Base-by-base conservation (phyloP, 2,888 invertebrate genomes). In the Glyphotaelius pellucidus region DNA sequence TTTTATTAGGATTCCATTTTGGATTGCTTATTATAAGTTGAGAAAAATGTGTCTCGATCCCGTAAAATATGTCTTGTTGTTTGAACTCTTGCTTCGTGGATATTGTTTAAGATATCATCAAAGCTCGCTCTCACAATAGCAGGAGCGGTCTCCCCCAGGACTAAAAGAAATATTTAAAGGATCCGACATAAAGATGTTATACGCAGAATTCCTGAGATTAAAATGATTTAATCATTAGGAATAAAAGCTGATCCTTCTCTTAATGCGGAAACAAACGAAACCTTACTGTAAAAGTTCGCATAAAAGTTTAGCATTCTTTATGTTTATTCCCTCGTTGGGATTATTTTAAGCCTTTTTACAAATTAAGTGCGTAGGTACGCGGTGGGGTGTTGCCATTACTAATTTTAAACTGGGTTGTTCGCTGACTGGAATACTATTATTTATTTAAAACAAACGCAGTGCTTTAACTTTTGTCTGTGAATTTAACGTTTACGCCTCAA, bases 201-300 rank as follows among this genome's bases (percentile, higher is more conserved):
- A 32, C 15, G 32, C 81, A 1, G 31, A 81, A 81, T 31, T 81
- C 81, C 32, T 81, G 32, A 32, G 81, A 81, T 81, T 81, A 31
- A 81, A 81, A 81, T 81, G 81, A 81, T 81, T 81, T 81, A 81
- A 81, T 81, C 32, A 32, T 81, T 32, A 81, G 81, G 81, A 67
- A 32, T 31, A 32, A 81, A 81, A 81, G 81, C 81, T 81, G 81
- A 81, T 81, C 81, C 32, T 14, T 32, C 31, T 81, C 15, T 81
- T 81, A 81, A 32, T 81, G 81, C 31, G 31, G 19, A 81, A 32
- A 81, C 30, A 81, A 31, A 81, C 4, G 19, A 81, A 81, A 67
- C 67, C 67, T 25, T 67, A 67, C 67, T 67, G 67, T 67, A n/a
- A 1, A 67, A 67, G 7, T 67, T n/a, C 67, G 25, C 67, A 25